Base-by-base conservation (phyloP, 2,888 invertebrate genomes). In the Leptinotarsa juncta region DNA sequence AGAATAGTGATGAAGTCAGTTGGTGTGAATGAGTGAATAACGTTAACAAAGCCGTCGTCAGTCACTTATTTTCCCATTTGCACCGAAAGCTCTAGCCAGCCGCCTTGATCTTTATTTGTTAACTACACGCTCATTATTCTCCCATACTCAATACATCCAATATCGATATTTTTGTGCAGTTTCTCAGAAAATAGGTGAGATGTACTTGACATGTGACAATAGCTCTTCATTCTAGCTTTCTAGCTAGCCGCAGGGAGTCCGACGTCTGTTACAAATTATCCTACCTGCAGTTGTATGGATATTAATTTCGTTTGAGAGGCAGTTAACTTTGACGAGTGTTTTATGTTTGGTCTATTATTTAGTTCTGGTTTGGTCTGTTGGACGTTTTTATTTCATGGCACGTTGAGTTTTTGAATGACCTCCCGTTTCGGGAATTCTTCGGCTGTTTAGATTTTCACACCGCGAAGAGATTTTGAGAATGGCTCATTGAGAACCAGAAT, bases 251-350 rank as follows among this genome's bases (percentile, higher is more conserved):
- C 81, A 75, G 79, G 82, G 74, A 67, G 80, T 79, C 82, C 73
- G 78, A 81, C 80, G 80, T 82, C 83, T 83, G 82, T 84, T 83
- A 85, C 85, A 86, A 86, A 86, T 86, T 85, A 85, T 85, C 84
- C 81, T 86, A 86, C 86, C 86, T 86, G 86, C 76, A 77, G 70
- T 78, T 81, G 77, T 76, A 73, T 77, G 60, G 77, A 74, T 74
- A 77, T 78, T 78, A 78, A 78, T 78, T 78, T 76, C 75, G 71
- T 65, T 62, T 78, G 73, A 76, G 73, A 76, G 75, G 76, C 70
- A 72, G 76, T 69, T 73, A 78, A 70, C 65, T 77, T 73, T 75
- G 71, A 75, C 74, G 75, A 78, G 75, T 75, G 72, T 76, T 76
- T 76, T 78, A 72, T 74, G 74, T 74, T 74, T 74, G 71, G 72